Percentiles rank a stretch among this genome's conserved stretches.
Evolutionary conservation across 2,888 invertebrate genomes (phyloP).

Genomic region (Gandaritis pyraliata): DNA sequence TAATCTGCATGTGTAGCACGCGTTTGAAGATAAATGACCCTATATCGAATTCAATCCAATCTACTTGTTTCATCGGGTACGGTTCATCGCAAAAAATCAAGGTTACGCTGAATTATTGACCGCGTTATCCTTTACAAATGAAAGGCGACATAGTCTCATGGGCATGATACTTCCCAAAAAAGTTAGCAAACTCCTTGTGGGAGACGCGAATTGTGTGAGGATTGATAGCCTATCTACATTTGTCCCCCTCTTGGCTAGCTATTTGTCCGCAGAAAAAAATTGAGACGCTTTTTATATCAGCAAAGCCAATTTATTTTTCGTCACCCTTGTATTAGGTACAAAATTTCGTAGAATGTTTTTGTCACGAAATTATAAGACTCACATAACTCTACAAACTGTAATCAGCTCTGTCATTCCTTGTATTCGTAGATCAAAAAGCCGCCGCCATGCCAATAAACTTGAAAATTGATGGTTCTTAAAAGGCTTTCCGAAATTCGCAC

Average conservation of each 20-base stretch:
- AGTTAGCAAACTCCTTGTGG: constrained; percentile 15
- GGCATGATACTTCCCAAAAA: constrained; percentile 10
- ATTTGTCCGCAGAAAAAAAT: constrained; percentile 4
- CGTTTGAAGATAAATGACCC: constrained; percentile 62
- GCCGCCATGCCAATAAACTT: constrained; percentile 11
- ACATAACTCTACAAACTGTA: neutral
- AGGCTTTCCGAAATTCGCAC: constrained; percentile 16
- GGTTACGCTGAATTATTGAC: constrained; percentile 27
- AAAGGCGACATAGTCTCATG: constrained; percentile 12
- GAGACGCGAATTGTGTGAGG: constrained; percentile 15
- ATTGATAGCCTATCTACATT: constrained; percentile 9
- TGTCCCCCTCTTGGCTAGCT: neutral
- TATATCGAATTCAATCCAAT: constrained; percentile 50
- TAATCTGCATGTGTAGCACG: constrained; percentile 45
- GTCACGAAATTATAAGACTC: neutral
- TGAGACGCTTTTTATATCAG: neutral
- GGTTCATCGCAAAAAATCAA: constrained; percentile 32
- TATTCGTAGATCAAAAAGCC: constrained; percentile 9
- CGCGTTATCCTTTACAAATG: constrained; percentile 30
- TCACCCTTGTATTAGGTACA: neutral
- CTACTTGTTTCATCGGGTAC: constrained; percentile 35
- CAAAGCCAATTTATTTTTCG: neutral
- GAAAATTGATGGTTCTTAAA: constrained; percentile 15
- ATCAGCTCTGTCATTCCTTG: neutral
- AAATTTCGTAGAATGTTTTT: too few relatives aligned